Evolutionary conservation across 37 sponge, comb jelly and placozoan species (phyloP), one percentile per base, ranked within the genome.

Genomic region (Dysidea cf. avara): DNA sequence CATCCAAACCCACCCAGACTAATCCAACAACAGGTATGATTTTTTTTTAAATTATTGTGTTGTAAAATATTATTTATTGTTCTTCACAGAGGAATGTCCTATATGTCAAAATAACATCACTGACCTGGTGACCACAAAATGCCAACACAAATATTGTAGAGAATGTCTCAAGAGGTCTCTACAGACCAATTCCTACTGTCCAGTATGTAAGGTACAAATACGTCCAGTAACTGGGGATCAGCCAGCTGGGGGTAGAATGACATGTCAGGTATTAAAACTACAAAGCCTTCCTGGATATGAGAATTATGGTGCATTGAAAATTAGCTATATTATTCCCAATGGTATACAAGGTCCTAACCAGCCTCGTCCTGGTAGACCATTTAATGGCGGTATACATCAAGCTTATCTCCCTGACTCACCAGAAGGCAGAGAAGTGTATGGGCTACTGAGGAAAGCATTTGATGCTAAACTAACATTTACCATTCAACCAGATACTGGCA

Each of bases 271-370:
- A n/a, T n/a, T n/a, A n/a, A n/a, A n/a, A n/a, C n/a, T n/a, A n/a
- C n/a, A n/a, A n/a, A n/a, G n/a, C n/a, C 39, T 90, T 49, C 86
- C 91, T 60, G 91, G 91, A 17, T 81, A 90, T 51, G 26, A 66
- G 3, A 39, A 47, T 0, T 56, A 16, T 60, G 67, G 65, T 6
- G 76, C 91, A 22, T 76, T 90, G 20, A 6, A 52, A 31, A 90
- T 90, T 32, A 14, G 50, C 38, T 90, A 90, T 54, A 4, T 64
- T 9, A 76, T 90, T 33, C 86, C 82, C 34, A 55, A 39, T 76
- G 86, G 87, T 26, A 56, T 71, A 7, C 86, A 90, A 65, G 57
- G 63, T 31, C 47, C 20, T 25, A 39, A 75, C 32, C 91, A 85
- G 22, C 91, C 91, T 21, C 74, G 69, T 60, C 91, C 91, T 33